These are phyloP conservation scores for Rhabdornis inornatus DNA, from an alignment of 2,113 vertebrate species.

Conservation along the genomic window DNA sequence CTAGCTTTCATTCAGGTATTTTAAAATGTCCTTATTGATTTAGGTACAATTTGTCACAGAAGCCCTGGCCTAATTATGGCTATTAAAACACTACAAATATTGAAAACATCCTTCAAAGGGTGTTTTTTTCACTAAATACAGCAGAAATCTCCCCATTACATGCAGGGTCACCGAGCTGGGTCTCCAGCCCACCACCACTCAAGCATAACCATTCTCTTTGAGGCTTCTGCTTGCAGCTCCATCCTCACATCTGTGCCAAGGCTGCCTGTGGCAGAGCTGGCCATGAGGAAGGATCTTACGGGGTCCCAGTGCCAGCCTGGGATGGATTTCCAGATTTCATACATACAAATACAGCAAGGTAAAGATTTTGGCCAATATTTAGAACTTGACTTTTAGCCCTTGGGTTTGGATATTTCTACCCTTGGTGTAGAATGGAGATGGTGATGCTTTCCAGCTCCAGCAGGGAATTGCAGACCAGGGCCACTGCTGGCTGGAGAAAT, in stretches of 20 bases:
- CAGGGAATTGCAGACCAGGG: neutral
- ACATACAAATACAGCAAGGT: neutral
- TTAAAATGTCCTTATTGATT: neutral
- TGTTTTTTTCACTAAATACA: neutral
- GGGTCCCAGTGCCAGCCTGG: neutral
- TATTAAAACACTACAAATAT: neutral
- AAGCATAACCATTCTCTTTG: neutral
- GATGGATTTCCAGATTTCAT: neutral
- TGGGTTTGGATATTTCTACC: neutral
- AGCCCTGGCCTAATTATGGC: neutral
- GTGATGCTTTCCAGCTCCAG: neutral
- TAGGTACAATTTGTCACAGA: neutral
- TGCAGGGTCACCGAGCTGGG: neutral
- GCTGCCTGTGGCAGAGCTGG: neutral
- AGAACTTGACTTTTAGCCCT: neutral
- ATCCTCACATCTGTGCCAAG: fast-evolving
- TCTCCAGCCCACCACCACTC: neutral
- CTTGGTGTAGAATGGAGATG: neutral
- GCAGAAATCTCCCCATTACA: neutral
- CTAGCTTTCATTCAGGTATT: neutral
- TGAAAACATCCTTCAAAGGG: neutral
- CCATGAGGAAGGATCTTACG: fast-evolving
- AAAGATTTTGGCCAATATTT: neutral
- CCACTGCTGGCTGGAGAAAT: neutral
- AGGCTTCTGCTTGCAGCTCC: neutral